phyloP scores from a whole-genome alignment of 1,140 invertebrate genomes.

The Hypsibius dujardini region DNA sequence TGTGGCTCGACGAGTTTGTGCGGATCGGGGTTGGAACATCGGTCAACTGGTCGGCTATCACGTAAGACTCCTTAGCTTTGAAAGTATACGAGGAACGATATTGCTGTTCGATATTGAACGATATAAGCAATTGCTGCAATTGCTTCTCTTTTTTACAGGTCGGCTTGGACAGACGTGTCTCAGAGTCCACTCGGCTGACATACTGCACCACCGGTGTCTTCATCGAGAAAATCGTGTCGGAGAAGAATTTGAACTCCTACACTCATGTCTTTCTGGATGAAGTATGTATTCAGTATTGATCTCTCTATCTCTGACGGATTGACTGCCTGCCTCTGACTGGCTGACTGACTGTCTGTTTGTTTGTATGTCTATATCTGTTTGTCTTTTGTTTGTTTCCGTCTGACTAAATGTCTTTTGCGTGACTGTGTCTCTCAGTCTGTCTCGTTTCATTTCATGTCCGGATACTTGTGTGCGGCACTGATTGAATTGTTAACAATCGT shows the following conservation, averaged over 20 bases:
- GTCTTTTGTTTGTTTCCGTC: too few relatives aligned
- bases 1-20: constrained; percentile 53
- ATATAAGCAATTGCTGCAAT: not conserved
- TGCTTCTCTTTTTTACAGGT: constrained; percentile 35
- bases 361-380: too few relatives aligned
- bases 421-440: too few relatives aligned
- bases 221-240: constrained; percentile 44
- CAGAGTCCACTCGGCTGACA: constrained; percentile 54
- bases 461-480: too few relatives aligned
- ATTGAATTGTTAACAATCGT: too few relatives aligned
- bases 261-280: constrained; percentile 88
- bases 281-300: constrained; percentile 21
- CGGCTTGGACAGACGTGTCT: constrained; percentile 42
- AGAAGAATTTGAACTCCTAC: constrained; percentile 40
- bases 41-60: constrained; percentile 66
- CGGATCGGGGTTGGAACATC: constrained; percentile 55
- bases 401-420: too few relatives aligned
- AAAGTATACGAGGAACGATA: not conserved
- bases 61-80: constrained; percentile 36
- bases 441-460: too few relatives aligned
- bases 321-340: too few relatives aligned
- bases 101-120: not conserved
- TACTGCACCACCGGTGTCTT: constrained; percentile 65
- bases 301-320: too few relatives aligned
- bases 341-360: too few relatives aligned